Conservation (phyloP, 1,140 invertebrate genomes). For the Drosophila kurseongensis region DNA sequence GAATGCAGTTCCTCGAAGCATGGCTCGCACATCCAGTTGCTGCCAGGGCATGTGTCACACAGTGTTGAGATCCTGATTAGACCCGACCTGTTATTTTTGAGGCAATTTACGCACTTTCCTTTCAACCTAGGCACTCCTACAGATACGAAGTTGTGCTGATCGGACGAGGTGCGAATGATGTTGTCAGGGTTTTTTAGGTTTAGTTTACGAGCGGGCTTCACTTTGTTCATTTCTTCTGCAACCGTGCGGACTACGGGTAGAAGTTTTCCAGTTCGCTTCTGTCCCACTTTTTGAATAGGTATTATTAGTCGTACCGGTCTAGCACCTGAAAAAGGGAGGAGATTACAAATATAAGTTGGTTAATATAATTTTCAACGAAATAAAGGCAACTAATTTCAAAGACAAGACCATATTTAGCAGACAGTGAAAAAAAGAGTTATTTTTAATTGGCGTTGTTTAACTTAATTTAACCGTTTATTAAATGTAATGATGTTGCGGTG, state of each 20-base stretch:
- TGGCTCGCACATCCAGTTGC: slow-evolving; percentile 72
- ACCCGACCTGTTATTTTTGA: slow-evolving; percentile 41
- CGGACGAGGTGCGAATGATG: slow-evolving; percentile 31
- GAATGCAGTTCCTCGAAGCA: slow-evolving; percentile 69
- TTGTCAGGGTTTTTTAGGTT: slow-evolving; percentile 21
- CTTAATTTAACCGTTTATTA: slow-evolving; percentile 3
- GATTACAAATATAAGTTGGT: neutral
- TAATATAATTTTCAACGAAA: neutral
- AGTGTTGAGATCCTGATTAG: slow-evolving; percentile 55
- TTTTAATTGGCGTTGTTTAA: too few relatives aligned
- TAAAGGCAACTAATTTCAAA: neutral
- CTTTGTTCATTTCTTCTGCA: neutral
- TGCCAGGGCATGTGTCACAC: slow-evolving; percentile 69
- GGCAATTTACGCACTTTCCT: slow-evolving; percentile 72
- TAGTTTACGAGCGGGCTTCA: neutral
- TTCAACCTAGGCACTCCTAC: slow-evolving; percentile 58
- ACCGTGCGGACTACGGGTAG: too few relatives aligned
- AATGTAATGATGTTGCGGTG: neutral
- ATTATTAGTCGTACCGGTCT: neutral
- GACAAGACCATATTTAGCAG: neutral
- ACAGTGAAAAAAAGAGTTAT: neutral
- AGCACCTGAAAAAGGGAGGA: neutral
- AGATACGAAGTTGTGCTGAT: slow-evolving; percentile 62
- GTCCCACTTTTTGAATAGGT: neutral
- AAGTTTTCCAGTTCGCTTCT: neutral